Conservation (phyloP, 2,888 invertebrate species). For the Itoplectis maculator region DNA sequence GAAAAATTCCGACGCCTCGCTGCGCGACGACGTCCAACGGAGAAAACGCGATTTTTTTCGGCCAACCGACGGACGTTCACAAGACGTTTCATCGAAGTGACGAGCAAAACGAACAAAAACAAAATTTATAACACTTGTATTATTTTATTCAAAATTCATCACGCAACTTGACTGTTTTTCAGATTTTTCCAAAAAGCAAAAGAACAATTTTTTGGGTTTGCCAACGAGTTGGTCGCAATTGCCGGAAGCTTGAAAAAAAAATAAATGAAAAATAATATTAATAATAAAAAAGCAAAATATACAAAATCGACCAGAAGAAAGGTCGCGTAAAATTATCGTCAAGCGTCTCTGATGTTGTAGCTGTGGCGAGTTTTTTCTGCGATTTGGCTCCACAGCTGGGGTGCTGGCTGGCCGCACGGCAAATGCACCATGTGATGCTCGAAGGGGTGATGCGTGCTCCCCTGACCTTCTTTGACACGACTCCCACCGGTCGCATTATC, state of each 20-base stretch:
- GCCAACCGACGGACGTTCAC: neutral
- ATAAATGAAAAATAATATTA: conserved; percentile 14
- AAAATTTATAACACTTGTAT: neutral
- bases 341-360: conserved; percentile 87
- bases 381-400: conserved; percentile 90
- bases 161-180: conserved; percentile 54
- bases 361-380: conserved; percentile 88
- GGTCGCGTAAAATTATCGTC: conserved; percentile 65
- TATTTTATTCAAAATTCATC: conserved; percentile 49
- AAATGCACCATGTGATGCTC: conserved; percentile 84
- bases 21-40: neutral
- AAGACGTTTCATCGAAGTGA: neutral
- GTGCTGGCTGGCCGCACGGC: conserved; percentile 88
- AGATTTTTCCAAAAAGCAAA: conserved; percentile 49
- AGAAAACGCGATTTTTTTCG: conserved; percentile 40
- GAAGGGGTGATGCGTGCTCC: conserved; percentile 84
- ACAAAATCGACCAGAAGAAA: too few relatives aligned
- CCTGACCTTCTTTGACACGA: conserved; percentile 86
- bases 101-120: neutral
- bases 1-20: neutral
- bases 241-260: neutral
- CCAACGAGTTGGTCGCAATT: conserved; percentile 10
- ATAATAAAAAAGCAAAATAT: too few relatives aligned
- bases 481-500: conserved; percentile 85
- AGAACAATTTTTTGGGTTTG: conserved; percentile 40